These are phyloP conservation scores for Resseliella maxima DNA, from an alignment of 2,888 invertebrate species.

Conservation along the genomic window DNA sequence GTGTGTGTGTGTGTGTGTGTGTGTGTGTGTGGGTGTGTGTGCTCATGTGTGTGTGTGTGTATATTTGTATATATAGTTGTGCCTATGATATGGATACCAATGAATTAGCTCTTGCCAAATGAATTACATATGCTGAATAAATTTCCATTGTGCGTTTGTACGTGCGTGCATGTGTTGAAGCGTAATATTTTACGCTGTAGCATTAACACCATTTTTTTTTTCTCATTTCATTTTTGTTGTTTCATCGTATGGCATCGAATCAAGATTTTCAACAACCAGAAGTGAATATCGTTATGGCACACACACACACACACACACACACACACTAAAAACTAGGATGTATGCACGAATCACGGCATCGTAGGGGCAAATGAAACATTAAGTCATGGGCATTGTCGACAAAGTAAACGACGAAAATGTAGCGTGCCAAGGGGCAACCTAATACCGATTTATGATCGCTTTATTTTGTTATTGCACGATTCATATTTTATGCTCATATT, in stretches of 20 bases:
- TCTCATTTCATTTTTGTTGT: neutral
- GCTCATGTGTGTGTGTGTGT: too few species aligned
- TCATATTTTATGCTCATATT: conserved; percentile 56
- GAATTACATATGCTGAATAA: conserved; percentile 44
- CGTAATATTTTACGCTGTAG: conserved; percentile 53
- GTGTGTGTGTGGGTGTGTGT: too few species aligned
- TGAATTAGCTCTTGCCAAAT: neutral
- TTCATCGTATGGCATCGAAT: neutral
- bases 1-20: too few species aligned
- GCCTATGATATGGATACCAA: neutral
- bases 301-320: too few species aligned
- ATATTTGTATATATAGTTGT: too few species aligned
- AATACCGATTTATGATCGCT: conserved; percentile 57
- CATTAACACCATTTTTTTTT: conserved; percentile 53
- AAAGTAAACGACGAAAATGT: neutral
- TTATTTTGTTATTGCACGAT: conserved; percentile 56
- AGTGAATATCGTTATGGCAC: neutral
- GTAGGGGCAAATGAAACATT: neutral
- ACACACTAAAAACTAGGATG: neutral
- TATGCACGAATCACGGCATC: neutral
- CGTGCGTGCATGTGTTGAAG: conserved; percentile 32
- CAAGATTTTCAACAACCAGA: conserved; percentile 9
- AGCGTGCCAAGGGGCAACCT: conserved; percentile 39
- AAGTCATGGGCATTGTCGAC: neutral
- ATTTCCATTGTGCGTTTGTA: conserved; percentile 28